These are phyloP conservation scores for Pipistrellus nathusii DNA, from an alignment of 2,797 vertebrate genomes.

Conservation along the genomic window DNA sequence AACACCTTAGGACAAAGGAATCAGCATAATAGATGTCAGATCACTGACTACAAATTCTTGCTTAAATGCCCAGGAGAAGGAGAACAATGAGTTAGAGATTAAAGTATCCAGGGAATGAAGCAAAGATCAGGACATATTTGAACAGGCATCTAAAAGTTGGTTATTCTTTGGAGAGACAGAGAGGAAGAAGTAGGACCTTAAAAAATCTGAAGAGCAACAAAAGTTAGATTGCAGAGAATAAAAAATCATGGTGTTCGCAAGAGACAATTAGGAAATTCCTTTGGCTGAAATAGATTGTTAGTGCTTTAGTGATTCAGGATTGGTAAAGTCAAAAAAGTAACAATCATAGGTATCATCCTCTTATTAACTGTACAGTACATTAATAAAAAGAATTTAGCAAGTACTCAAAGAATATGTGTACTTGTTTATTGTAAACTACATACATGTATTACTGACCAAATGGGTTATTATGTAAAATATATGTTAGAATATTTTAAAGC, in stretches of 20 bases:
- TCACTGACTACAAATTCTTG: neutral
- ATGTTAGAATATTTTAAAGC: neutral
- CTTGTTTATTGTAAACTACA: neutral
- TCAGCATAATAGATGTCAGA: fast-evolving
- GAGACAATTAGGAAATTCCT: neutral
- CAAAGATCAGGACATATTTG: too few relatives aligned
- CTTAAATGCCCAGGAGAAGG: neutral
- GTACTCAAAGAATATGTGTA: neutral
- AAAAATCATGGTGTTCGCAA: neutral
- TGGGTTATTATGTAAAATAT: neutral
- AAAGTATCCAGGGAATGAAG: neutral
- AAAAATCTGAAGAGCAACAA: neutral
- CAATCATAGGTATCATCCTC: neutral
- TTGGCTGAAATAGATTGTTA: neutral
- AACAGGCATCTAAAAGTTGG: neutral
- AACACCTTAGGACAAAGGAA: neutral
- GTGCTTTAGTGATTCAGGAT: neutral
- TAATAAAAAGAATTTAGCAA: neutral
- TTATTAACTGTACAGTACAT: neutral
- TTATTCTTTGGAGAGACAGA: neutral
- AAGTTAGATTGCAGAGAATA: neutral
- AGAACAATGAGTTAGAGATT: neutral
- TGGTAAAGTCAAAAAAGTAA: neutral
- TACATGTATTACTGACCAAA: neutral
- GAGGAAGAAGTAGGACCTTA: neutral